A percentile compares a stretch with the other conserved stretches of the same genome.
Conservation (phyloP, 30 jellyfish, hydroid and myxozoan genomes). For the Nemopilema nomurai region DNA sequence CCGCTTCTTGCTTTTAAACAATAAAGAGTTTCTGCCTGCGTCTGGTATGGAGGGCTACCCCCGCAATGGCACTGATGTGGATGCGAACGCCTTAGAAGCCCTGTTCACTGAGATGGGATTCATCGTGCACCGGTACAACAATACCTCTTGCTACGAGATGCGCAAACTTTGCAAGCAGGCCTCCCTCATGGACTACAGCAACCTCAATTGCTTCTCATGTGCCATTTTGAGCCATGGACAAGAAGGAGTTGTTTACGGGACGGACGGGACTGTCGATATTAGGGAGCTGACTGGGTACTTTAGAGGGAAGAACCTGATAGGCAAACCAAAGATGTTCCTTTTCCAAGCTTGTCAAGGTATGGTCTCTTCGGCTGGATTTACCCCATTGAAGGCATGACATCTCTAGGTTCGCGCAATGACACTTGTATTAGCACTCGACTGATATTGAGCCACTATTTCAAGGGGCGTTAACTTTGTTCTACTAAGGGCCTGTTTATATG, state of each 20-base stretch:
- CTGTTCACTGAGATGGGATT: constrained; percentile 87
- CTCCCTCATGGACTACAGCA: constrained; percentile 59
- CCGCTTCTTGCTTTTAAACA: constrained; percentile 66
- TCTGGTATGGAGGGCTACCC: constrained; percentile 95
- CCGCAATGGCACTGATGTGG: constrained; percentile 97
- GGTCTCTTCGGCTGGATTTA: too few species aligned
- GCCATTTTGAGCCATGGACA: constrained; percentile 95
- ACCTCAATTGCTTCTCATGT: constrained; percentile 57
- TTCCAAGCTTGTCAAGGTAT: constrained; percentile 99
- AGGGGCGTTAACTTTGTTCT: too few species aligned
- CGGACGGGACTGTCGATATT: constrained; percentile 92
- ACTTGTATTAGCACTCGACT: too few species aligned
- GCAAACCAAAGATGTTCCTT: constrained; percentile 90
- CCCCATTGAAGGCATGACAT: too few species aligned
- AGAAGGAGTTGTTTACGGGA: constrained; percentile 96
- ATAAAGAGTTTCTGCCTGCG: constrained; percentile 82
- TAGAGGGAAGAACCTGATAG: constrained; percentile 80
- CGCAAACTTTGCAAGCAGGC: constrained; percentile 79
- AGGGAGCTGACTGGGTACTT: constrained; percentile 87
- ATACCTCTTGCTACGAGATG: constrained; percentile 74
- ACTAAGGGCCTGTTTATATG: too few species aligned
- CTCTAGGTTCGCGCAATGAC: too few species aligned
- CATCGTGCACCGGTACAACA: constrained; percentile 66
- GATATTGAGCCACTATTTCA: too few species aligned
- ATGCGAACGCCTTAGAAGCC: constrained; percentile 74